These are phyloP conservation scores for Syrista parreyssii DNA, from an alignment of 2,888 invertebrate genomes.

Conservation along the genomic window DNA sequence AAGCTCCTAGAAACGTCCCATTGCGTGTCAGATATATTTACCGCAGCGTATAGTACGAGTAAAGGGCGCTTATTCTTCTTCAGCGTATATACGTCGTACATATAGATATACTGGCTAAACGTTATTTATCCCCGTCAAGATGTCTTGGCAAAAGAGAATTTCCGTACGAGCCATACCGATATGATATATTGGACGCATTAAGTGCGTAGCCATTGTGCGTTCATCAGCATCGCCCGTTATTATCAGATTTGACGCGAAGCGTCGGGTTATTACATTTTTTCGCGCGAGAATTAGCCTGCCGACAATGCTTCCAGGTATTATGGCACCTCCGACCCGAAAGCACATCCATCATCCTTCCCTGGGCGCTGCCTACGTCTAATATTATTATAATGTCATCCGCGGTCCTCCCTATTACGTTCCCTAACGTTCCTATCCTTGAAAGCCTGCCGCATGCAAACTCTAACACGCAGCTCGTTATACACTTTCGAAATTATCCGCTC, in stretches of 20 bases:
- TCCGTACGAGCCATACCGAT: conserved; percentile 30
- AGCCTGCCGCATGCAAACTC: background rate
- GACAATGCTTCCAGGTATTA: conserved; percentile 46
- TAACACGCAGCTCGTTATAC: background rate
- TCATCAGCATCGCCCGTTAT: conserved; percentile 20
- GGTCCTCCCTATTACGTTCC: conserved; percentile 9
- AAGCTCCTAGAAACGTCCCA: background rate
- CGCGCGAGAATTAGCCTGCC: conserved; percentile 40
- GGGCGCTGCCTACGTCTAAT: conserved; percentile 41
- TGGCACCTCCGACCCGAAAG: conserved; percentile 35
- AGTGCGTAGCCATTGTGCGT: conserved; percentile 21
- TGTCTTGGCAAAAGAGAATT: background rate
- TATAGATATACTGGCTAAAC: background rate
- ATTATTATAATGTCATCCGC: conserved; percentile 49
- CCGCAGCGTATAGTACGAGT: background rate
- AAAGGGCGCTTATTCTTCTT: background rate
- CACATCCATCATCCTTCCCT: conserved; percentile 46
- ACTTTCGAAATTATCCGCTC: background rate
- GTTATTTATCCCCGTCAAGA: conserved; percentile 50
- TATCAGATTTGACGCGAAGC: conserved; percentile 5
- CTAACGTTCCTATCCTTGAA: background rate
- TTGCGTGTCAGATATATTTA: background rate
- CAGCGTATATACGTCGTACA: background rate
- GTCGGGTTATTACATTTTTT: conserved; percentile 35
- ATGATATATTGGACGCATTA: conserved; percentile 51